A percentile compares a stretch with the other conserved stretches of the same genome.
Evolutionary conservation across 2,888 invertebrate species (phyloP).

Genomic region (Volucella bombylans): DNA sequence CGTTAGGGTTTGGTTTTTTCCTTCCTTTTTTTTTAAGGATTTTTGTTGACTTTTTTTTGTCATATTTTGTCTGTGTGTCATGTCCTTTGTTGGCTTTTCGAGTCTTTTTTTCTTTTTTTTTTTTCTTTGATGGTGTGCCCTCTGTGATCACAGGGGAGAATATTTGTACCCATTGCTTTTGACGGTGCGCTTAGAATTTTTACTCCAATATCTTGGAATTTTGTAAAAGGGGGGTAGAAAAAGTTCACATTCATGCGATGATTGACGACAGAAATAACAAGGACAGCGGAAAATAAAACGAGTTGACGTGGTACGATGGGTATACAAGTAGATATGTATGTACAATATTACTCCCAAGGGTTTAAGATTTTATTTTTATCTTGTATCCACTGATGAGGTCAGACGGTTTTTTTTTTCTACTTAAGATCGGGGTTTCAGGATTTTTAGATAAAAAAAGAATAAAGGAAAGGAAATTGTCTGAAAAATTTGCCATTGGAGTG

Average conservation of each 20-base stretch:
- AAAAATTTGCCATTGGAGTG: neutral
- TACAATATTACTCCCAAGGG: conserved; percentile 43
- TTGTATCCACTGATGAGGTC: neutral
- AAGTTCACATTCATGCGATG: conserved; percentile 47
- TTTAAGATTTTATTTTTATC: conserved; percentile 7
- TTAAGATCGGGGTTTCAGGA: neutral
- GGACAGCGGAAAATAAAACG: conserved; percentile 12
- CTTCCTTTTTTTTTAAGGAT: no score
- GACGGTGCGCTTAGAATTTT: conserved; percentile 18
- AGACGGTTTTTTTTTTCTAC: no score
- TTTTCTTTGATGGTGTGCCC: conserved; percentile 19
- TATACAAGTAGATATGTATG: neutral
- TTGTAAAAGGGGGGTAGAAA: no score
- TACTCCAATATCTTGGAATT: neutral
- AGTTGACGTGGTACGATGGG: conserved; percentile 5
- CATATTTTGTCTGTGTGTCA: conserved; percentile 3
- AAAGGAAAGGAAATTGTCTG: neutral
- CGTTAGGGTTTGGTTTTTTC: conserved; percentile 2
- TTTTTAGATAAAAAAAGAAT: neutral
- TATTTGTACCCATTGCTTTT: conserved; percentile 42
- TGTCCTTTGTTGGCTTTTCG: conserved; percentile 35
- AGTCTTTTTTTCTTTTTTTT: conserved; percentile 28
- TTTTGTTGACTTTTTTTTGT: neutral
- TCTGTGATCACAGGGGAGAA: conserved; percentile 17
- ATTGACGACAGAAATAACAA: conserved; percentile 47